Evolutionary conservation across 2,888 invertebrate genomes (phyloP).

Genomic region (Embidobia sp.): DNA sequence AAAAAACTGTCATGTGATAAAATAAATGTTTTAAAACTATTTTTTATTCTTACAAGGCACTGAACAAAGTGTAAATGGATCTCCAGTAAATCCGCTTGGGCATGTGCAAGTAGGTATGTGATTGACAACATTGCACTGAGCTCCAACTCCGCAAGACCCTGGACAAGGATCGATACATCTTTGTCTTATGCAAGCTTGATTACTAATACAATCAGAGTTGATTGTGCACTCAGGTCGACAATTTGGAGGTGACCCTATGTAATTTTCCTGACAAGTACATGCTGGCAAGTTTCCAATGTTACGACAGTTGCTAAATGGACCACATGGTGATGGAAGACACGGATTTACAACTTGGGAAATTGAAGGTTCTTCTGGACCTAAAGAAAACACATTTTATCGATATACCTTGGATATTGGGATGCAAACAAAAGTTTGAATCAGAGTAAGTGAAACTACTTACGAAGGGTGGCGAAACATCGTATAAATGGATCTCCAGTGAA

Average conservation of each 20-base stretch:
- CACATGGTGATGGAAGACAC: constrained; percentile 89
- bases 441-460: constrained; percentile 43
- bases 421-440: too few species aligned
- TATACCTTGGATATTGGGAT: too few species aligned
- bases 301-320: constrained; percentile 83
- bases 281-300: constrained; percentile 82
- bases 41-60: constrained; percentile 36
- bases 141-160: constrained; percentile 91
- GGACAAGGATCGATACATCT: constrained; percentile 92
- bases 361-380: constrained; percentile 40
- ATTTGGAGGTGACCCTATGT: constrained; percentile 79
- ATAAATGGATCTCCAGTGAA: constrained; percentile 88
- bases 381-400: too few species aligned
- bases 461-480: constrained; percentile 34
- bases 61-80: constrained; percentile 85
- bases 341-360: constrained; percentile 13
- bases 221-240: constrained; percentile 87
- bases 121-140: constrained; percentile 89
- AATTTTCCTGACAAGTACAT: constrained; percentile 82
- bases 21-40: too few species aligned
- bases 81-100: constrained; percentile 88
- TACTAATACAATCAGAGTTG: constrained; percentile 90
- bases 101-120: constrained; percentile 92
- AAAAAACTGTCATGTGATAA: too few species aligned
- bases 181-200: constrained; percentile 89